These are phyloP conservation scores for Acomys russatus DNA, from an alignment of 2,797 vertebrate genomes.

Conservation along the genomic window DNA sequence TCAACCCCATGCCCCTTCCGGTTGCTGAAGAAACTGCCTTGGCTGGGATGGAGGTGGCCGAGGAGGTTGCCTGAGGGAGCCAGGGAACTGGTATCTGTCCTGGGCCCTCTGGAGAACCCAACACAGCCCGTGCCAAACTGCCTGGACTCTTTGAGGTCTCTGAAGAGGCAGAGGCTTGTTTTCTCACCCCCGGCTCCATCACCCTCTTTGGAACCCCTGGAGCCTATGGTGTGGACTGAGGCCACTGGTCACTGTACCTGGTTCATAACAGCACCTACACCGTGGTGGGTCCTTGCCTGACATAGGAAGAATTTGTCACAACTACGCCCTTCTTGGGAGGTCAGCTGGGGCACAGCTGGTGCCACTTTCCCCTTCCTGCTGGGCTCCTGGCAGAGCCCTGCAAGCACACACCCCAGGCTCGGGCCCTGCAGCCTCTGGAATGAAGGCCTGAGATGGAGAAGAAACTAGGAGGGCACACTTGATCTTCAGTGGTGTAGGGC, in stretches of 20 bases:
- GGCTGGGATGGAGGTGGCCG: neutral
- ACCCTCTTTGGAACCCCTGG: neutral
- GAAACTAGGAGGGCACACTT: fast-evolving
- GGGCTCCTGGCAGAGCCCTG: neutral
- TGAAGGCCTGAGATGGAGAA: too few species aligned
- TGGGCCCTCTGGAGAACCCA: neutral
- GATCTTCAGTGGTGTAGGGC: fast-evolving
- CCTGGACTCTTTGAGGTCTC: neutral
- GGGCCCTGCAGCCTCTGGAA: neutral
- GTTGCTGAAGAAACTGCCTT: fast-evolving
- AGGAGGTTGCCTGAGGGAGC: neutral
- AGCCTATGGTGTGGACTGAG: fast-evolving
- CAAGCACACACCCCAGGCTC: neutral
- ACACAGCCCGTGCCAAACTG: neutral
- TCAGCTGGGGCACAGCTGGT: neutral
- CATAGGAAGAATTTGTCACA: neutral
- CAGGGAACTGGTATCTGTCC: neutral
- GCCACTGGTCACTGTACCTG: neutral
- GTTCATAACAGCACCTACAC: neutral
- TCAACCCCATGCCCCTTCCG: neutral
- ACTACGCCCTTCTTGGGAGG: fast-evolving
- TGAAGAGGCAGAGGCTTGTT: neutral
- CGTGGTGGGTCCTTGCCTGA: neutral
- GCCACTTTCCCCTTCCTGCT: neutral
- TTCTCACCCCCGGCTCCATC: neutral